Evolutionary conservation across 2,113 vertebrate species (phyloP).

Genomic region (Cariama cristata): DNA sequence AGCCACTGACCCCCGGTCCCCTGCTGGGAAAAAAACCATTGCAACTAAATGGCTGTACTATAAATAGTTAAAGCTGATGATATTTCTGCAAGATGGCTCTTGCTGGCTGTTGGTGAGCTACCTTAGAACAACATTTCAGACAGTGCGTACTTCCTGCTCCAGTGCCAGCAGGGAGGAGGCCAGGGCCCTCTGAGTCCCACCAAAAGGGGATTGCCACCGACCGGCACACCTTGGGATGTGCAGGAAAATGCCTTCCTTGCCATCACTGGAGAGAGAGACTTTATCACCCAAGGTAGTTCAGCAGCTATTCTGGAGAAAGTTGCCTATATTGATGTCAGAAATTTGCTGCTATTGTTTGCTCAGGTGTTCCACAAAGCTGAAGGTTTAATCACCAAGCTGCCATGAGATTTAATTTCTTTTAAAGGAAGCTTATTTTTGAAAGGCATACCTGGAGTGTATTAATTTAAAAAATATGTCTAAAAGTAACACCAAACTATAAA

Average conservation of each 20-base stretch:
- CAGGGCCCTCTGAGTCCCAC: neutral
- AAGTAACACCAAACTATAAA: neutral
- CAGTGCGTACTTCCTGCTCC: neutral
- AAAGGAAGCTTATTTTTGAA: neutral
- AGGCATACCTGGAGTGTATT: neutral
- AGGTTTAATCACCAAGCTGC: neutral
- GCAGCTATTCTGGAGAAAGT: neutral
- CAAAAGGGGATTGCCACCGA: slow-evolving; percentile 20
- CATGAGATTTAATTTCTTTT: neutral
- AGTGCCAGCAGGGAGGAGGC: neutral
- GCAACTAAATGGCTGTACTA: slow-evolving; percentile 18
- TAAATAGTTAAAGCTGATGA: neutral
- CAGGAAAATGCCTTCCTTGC: neutral
- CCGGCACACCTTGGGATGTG: slow-evolving; percentile 41
- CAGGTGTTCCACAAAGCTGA: neutral
- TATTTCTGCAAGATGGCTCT: neutral
- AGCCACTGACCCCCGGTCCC: neutral
- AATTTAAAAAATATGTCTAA: neutral
- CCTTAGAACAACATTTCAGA: neutral
- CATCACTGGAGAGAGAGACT: neutral
- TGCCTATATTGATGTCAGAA: neutral
- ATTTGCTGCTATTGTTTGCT: neutral
- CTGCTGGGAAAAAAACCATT: neutral
- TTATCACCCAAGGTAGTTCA: neutral
- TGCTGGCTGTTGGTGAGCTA: neutral